Percentiles rank a stretch among this genome's conserved stretches.
phyloP scores from a whole-genome alignment of 2,113 vertebrate genomes.

The Bucco capensis region DNA sequence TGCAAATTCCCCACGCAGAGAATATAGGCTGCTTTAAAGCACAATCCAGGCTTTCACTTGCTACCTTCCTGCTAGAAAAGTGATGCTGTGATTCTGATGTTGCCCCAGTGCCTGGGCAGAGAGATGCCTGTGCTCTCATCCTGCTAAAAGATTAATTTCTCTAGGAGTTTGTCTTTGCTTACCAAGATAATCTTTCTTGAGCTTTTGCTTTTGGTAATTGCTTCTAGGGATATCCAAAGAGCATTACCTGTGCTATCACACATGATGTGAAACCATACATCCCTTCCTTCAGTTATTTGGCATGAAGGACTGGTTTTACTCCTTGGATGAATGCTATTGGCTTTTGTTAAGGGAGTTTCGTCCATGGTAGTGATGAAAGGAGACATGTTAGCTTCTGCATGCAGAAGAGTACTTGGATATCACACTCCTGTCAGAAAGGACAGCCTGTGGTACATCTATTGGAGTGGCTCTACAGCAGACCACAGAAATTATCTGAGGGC shows the following conservation, averaged over 20 bases:
- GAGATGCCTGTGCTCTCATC: not conserved
- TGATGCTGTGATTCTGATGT: not conserved
- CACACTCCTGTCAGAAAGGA: not conserved
- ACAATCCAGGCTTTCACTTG: slow-evolving; percentile 18
- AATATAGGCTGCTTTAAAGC: not conserved
- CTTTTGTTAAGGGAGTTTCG: not conserved
- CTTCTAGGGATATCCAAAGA: not conserved
- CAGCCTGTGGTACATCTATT: not conserved
- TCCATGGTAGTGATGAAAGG: not conserved
- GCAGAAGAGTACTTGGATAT: not conserved
- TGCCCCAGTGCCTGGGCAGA: not conserved
- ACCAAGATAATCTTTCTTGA: not conserved
- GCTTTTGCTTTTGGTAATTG: not conserved
- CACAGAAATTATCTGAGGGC: too few species aligned
- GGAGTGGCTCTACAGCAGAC: too few species aligned
- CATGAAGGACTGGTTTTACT: not conserved
- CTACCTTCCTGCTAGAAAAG: not conserved
- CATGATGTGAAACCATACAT: not conserved
- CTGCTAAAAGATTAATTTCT: not conserved
- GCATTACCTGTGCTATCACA: not conserved
- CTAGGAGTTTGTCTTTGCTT: not conserved
- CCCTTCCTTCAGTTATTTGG: not conserved
- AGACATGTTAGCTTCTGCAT: not conserved
- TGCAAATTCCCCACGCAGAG: not conserved
- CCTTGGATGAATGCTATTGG: not conserved